A percentile compares a stretch with the other conserved stretches of the same genome.
Evolutionary conservation across 2,888 invertebrate species (phyloP).

Genomic region (Xylota sylvarum): DNA sequence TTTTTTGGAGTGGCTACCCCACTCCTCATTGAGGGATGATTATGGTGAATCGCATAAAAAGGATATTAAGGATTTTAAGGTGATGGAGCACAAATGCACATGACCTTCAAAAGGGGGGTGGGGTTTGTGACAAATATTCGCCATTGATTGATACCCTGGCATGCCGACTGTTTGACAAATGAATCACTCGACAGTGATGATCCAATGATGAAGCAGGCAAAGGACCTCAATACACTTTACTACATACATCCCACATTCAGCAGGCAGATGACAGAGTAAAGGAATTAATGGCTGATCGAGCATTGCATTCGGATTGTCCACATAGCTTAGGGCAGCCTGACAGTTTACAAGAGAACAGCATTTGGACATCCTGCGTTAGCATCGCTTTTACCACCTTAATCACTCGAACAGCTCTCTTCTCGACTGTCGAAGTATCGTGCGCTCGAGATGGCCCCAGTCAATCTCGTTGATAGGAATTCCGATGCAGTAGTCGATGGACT

Average conservation of each 20-base stretch:
- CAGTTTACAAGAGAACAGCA: slow-evolving; percentile 72
- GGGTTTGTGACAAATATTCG: slow-evolving; percentile 21
- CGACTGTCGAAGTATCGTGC: slow-evolving; percentile 5
- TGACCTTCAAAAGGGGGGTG: neutral
- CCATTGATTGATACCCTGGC: slow-evolving; percentile 56
- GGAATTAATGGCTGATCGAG: slow-evolving; percentile 50
- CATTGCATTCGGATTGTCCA: slow-evolving; percentile 52
- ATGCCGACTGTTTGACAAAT: slow-evolving; percentile 44
- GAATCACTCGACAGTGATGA: slow-evolving; percentile 40
- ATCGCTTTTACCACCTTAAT: slow-evolving; percentile 62
- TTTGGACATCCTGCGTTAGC: slow-evolving; percentile 54
- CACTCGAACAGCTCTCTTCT: slow-evolving; percentile 20
- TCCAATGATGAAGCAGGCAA: slow-evolving; percentile 35
- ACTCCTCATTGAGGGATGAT: slow-evolving; percentile 33
- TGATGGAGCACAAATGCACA: slow-evolving; percentile 16
- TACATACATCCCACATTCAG: neutral
- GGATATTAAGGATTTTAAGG: slow-evolving; percentile 31
- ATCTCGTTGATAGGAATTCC: slow-evolving; percentile 39
- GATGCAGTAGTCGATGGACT: slow-evolving; percentile 17
- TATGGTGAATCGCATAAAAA: slow-evolving; percentile 33
- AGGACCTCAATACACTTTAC: slow-evolving; percentile 6
- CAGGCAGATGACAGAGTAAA: neutral
- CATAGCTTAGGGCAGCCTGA: slow-evolving; percentile 63
- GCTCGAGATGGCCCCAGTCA: slow-evolving; percentile 36
- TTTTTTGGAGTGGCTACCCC: neutral